Evolutionary conservation across 1,140 invertebrate species (phyloP).

Genomic region (Drosophila setifemur): DNA sequence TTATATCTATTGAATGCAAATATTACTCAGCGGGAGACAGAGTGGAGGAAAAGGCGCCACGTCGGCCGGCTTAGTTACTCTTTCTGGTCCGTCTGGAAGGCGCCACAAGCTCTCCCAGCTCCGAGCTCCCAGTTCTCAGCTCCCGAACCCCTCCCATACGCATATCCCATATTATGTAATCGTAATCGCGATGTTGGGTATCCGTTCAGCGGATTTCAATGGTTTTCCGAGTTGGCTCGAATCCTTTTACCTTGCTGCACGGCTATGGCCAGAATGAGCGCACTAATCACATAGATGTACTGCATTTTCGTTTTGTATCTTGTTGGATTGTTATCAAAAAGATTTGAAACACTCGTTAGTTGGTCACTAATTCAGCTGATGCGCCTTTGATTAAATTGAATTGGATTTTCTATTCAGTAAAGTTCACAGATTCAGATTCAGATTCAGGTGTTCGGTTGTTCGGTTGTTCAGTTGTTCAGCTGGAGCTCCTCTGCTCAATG

Average conservation of each 20-base stretch:
- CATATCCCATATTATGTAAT: slow-evolving; percentile 64
- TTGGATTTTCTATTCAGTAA: background rate
- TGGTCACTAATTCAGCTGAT: slow-evolving; percentile 5
- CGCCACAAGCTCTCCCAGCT: slow-evolving; percentile 27
- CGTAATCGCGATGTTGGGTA: slow-evolving; percentile 39
- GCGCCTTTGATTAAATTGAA: slow-evolving; percentile 8
- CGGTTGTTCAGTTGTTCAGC: slow-evolving; percentile 2
- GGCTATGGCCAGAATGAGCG: slow-evolving; percentile 69
- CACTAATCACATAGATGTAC: slow-evolving; percentile 76
- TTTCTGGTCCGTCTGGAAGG: slow-evolving; percentile 28
- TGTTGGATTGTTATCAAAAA: background rate
- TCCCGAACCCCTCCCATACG: background rate
- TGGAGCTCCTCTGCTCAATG: slow-evolving; percentile 20
- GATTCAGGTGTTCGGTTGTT: slow-evolving; percentile 1
- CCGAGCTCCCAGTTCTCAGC: background rate
- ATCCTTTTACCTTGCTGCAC: slow-evolving; percentile 70
- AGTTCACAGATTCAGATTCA: slow-evolving; percentile 17
- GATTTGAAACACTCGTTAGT: slow-evolving; percentile 16
- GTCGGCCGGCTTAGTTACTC: slow-evolving; percentile 52
- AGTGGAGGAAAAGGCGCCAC: slow-evolving; percentile 63
- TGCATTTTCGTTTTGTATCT: slow-evolving; percentile 55
- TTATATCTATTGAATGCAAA: slow-evolving; percentile 47
- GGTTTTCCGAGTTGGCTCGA: background rate
- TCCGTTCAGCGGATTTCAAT: slow-evolving; percentile 22
- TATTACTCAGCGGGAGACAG: slow-evolving; percentile 2